Percentiles rank a stretch among this genome's conserved stretches.
Evolutionary conservation across 2,797 vertebrate genomes (phyloP).

Genomic region (Neomorphus geoffroyi): DNA sequence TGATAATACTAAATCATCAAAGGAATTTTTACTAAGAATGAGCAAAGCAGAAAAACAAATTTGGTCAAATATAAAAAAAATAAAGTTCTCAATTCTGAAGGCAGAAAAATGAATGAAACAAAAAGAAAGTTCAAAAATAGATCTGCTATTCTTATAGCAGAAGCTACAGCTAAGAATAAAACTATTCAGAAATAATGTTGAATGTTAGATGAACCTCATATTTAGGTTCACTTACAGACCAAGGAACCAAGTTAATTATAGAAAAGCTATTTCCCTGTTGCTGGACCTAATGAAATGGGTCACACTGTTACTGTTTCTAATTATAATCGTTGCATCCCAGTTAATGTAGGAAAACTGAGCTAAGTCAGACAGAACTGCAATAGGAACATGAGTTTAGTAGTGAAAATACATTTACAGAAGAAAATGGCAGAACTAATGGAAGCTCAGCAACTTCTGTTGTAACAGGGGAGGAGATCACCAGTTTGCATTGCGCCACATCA

Average conservation of each 20-base stretch:
- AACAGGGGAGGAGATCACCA: neutral
- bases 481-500: neutral
- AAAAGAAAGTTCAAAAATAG: neutral
- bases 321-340: neutral
- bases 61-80: neutral
- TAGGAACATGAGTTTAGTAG: neutral
- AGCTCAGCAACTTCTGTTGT: neutral
- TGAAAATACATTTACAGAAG: neutral
- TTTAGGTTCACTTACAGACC: neutral
- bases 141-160: neutral
- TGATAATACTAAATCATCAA: conserved; percentile 12
- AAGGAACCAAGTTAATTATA: neutral
- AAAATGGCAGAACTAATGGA: neutral
- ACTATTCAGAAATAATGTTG: neutral
- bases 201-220: neutral
- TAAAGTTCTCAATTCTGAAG: neutral
- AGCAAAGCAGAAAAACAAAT: conserved; percentile 2
- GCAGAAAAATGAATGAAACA: neutral
- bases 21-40: conserved; percentile 7
- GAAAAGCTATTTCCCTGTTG: neutral
- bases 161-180: neutral
- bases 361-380: neutral
- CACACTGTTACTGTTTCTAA: neutral
- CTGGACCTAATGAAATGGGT: neutral
- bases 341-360: neutral